Evolutionary conservation across 2,113 vertebrate genomes (phyloP).

Genomic region (Bubalus kerabau): DNA sequence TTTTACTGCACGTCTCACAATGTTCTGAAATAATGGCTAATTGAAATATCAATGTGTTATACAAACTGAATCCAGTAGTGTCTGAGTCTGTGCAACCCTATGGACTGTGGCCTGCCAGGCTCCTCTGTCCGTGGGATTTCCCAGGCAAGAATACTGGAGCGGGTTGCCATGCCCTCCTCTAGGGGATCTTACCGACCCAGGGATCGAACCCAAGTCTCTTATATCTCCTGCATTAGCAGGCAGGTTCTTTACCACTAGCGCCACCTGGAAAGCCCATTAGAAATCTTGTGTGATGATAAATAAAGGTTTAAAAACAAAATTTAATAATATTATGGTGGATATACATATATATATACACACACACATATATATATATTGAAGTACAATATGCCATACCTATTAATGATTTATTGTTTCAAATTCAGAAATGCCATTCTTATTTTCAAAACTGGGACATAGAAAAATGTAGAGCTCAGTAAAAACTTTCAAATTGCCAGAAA

Average conservation of each 20-base stretch:
- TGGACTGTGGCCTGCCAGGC: neutral
- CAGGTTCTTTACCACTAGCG: neutral
- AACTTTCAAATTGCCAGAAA: neutral
- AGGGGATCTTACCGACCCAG: neutral
- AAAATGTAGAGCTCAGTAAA: neutral
- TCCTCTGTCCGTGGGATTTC: neutral
- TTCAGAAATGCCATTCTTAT: neutral
- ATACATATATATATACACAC: neutral
- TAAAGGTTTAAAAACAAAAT: neutral
- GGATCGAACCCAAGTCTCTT: neutral
- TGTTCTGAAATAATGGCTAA: slow-evolving; percentile 22
- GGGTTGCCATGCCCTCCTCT: neutral
- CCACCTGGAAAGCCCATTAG: neutral
- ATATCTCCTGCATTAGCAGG: neutral
- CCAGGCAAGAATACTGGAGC: neutral
- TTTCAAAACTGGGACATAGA: neutral
- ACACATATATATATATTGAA: neutral
- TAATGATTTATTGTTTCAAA: neutral
- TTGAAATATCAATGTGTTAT: slow-evolving; percentile 1
- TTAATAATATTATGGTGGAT: neutral
- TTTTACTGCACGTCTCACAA: neutral
- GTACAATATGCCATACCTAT: neutral
- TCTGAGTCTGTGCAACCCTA: neutral
- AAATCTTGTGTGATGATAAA: neutral
- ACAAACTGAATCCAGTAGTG: neutral